Evolutionary conservation across 2,888 invertebrate species (phyloP).

Genomic region (Myopa tessellatipennis): DNA sequence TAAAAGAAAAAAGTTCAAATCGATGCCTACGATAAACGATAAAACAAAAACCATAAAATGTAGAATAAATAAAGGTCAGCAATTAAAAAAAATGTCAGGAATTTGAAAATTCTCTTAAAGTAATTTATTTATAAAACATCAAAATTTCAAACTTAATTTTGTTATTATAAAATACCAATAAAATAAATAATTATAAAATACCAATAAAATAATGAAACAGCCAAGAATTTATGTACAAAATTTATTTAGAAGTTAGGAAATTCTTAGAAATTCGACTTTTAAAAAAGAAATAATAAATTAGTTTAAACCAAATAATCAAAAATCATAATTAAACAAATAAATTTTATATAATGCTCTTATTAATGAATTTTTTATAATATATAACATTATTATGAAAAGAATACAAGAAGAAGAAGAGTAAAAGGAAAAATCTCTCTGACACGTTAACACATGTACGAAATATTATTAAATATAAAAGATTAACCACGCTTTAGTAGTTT

Average conservation of each 20-base stretch:
- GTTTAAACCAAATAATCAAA: too few species aligned
- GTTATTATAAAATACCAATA: not conserved
- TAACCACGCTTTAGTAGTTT: constrained; percentile 27
- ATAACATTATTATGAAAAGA: not conserved
- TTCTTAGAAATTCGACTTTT: not conserved
- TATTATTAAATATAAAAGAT: not conserved
- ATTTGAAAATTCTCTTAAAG: too few species aligned
- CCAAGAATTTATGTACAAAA: not conserved
- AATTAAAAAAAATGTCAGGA: not conserved
- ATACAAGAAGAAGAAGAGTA: constrained; percentile 25
- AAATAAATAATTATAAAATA: not conserved
- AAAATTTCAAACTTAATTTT: too few species aligned
- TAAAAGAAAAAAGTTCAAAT: too few species aligned
- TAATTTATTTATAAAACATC: too few species aligned
- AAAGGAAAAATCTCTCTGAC: constrained; percentile 37
- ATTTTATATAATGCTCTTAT: too few species aligned
- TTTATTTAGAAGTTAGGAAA: not conserved
- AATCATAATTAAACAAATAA: not conserved
- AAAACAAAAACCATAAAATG: not conserved
- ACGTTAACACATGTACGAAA: constrained; percentile 42
- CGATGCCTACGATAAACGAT: not conserved
- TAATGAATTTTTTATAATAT: too few species aligned
- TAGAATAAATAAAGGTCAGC: not conserved
- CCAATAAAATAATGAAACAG: not conserved
- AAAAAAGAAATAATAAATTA: too few species aligned